Evolutionary conservation across 1,140 invertebrate genomes (phyloP), one percentile per base, ranked within the genome.

Genomic region (Drosophila asahinai): DNA sequence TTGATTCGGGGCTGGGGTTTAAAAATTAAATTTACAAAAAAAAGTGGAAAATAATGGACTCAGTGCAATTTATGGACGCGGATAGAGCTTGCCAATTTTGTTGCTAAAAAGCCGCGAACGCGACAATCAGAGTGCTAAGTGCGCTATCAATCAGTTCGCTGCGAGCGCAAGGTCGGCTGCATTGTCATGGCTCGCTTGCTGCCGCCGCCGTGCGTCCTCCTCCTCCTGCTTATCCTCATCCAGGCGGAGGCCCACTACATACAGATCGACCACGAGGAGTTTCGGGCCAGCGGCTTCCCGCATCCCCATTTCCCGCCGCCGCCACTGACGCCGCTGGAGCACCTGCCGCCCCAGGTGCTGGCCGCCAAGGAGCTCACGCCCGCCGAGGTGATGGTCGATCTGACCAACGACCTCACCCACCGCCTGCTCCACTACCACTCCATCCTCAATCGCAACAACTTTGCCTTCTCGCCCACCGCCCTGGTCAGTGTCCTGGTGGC

Each of bases 401-500:
- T 96, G n/a, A 95, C 96, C 19, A 97, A 97, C 81, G 94, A 95
- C 84, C 94, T 97, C 27, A 96, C 96, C 61, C 93, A 96, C 57
- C 95, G 94, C 81, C 94, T 97, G 62, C 94, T 97, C 0, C 94
- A 95, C 63, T 95, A 96, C 93, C 95, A 95, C 83, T 94, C 94
- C 63, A 94, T 94, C 83, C 93, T 94, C 67, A 94, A 96, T 81
- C 94, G 95, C n/a, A 96, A 97, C 83, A 97, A 97, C 83, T 95
- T 97, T n/a, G 97, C 96, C 8, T 96, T 97, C 91, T 97, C 96
- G 1, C 96, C 97, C 4, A 96, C 97, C 38, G 96, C 96, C 1
- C 91, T 96, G 60, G 95, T 96, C 77, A 96, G 96, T 76, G 96
- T 97, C 11, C 93, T 97, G 45, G 94, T 96, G 22, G 96, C 96